Base-by-base conservation (phyloP, 2,797 vertebrate species). In the Lagocephalus sceleratus region DNA sequence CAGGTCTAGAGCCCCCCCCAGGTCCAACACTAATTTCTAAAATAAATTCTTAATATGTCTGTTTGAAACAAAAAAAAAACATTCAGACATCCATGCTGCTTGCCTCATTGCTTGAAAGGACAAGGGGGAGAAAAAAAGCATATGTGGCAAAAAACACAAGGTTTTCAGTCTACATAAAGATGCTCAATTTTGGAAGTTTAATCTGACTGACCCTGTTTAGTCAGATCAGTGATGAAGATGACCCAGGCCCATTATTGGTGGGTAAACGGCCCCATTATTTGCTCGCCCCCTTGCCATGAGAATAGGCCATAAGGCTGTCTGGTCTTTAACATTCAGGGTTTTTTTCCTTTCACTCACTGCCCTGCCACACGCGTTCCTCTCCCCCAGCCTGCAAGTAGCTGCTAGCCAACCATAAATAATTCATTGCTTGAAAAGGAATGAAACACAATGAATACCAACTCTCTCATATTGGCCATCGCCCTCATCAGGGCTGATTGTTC, bases 401-500 rank as follows among this genome's bases (percentile, higher is more conserved):
- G 73, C 71, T 73, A 89, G 85, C 85, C 42, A 77, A 48, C 43
- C 79, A 90, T 92, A 82, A 87, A 91, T 91, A 85, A 91, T 92
- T 91, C 81, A 91, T 90, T 52, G 68, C 80, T 77, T 79, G 65
- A 80, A 82, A 79, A 42, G 35, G 77, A 35, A 35, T 35, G 32
- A 35, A 35, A 85, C 87, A 85, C 78, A 74, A 73, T 85, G 90
- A 91, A 91, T 90, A 87, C 85, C 82, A 88, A 91, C 76, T 86
- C 64, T 68, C 73, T 80, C 69, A 85, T 88, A 85, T 85, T 81
- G 77, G 73, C 64, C 67, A 59, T 75, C 60, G 42, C 75, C 51
- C 69, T 85, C 83, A 89, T 89, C 82, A 84, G 76, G 78, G 75
- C 86, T 83, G 82, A 88, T 88, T 84, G 83, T 71, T 57, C 60